phyloP scores from a whole-genome alignment of 2,888 invertebrate genomes.

The Xestobium rufovillosum region DNA sequence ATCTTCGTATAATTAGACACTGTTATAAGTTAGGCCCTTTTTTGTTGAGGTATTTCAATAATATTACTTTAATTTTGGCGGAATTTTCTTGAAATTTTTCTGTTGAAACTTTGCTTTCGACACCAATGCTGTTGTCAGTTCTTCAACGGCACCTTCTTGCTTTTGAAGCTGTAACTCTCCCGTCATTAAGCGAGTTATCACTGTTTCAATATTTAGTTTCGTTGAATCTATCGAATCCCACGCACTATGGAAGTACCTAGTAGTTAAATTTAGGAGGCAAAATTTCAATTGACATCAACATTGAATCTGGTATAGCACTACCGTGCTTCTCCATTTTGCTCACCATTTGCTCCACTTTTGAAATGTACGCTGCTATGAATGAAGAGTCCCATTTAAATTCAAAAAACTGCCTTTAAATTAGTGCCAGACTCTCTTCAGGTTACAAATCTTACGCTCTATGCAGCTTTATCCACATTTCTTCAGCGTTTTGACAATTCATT shows the following conservation, averaged over 20 bases:
- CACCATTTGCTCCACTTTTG: slow-evolving; percentile 21
- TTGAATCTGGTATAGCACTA: slow-evolving; percentile 16
- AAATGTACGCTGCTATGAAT: slow-evolving; percentile 16
- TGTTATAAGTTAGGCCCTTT: too few species aligned
- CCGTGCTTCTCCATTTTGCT: slow-evolving; percentile 21
- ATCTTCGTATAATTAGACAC: too few species aligned
- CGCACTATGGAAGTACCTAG: slow-evolving; percentile 17
- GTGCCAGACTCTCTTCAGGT: slow-evolving; percentile 18
- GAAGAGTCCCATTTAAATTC: too few species aligned
- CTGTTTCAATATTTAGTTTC: slow-evolving; percentile 9
- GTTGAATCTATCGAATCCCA: slow-evolving; percentile 12
- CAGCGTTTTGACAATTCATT: slow-evolving; percentile 16
- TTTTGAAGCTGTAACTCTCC: slow-evolving; percentile 9
- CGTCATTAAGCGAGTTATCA: slow-evolving; percentile 10
- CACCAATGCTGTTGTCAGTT: too few species aligned
- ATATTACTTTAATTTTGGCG: too few species aligned
- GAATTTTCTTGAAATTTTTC: too few species aligned
- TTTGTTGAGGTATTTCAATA: too few species aligned
- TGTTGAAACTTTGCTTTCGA: too few species aligned
- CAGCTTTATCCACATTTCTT: slow-evolving; percentile 24
- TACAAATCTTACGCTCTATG: slow-evolving; percentile 22
- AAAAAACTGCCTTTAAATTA: slow-evolving; percentile 25
- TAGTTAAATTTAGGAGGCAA: slow-evolving; percentile 11
- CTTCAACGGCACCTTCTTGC: too few species aligned
- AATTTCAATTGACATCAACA: slow-evolving; percentile 21